Percentiles rank a stretch among this genome's conserved stretches.
phyloP scores from a whole-genome alignment of 1,140 invertebrate genomes.

The Campoletis sonorensis region DNA sequence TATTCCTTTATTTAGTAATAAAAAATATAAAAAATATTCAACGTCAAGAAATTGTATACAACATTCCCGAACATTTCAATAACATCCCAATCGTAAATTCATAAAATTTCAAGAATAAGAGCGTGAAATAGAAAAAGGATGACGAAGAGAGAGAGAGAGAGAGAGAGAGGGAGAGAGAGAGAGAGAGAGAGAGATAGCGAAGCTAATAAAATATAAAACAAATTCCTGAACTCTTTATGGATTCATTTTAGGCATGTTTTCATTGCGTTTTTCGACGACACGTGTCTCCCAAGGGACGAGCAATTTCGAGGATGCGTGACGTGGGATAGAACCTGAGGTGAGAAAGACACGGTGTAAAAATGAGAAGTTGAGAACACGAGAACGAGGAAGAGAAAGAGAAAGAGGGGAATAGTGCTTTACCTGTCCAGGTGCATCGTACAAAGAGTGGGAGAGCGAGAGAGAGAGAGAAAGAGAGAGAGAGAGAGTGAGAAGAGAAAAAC shows the following conservation, averaged over 20 bases:
- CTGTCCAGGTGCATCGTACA: conserved; percentile 56
- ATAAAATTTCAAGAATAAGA: neutral
- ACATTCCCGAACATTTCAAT: neutral
- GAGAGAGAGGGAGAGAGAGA: neutral
- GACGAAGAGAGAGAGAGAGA: neutral
- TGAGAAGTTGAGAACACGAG: neutral
- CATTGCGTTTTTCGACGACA: conserved; percentile 27
- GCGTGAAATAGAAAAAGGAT: neutral
- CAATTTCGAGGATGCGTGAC: conserved; percentile 29
- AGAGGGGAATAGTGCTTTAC: conserved; percentile 26
- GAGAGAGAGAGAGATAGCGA: neutral
- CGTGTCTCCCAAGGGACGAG: neutral
- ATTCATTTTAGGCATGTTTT: conserved; percentile 9
- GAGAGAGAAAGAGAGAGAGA: conserved; percentile 21
- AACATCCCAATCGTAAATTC: neutral
- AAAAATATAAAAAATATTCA: neutral
- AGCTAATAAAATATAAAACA: neutral
- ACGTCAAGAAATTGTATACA: neutral
- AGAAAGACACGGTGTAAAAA: conserved; percentile 22
- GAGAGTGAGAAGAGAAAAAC: conserved; percentile 33
- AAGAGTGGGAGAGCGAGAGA: conserved; percentile 23
- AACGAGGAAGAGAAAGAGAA: neutral
- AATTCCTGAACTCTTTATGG: neutral
- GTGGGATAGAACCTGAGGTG: conserved; percentile 1
- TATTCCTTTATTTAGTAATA: neutral